Conservation (phyloP, 2,888 invertebrate genomes). For the Amiota communis region DNA sequence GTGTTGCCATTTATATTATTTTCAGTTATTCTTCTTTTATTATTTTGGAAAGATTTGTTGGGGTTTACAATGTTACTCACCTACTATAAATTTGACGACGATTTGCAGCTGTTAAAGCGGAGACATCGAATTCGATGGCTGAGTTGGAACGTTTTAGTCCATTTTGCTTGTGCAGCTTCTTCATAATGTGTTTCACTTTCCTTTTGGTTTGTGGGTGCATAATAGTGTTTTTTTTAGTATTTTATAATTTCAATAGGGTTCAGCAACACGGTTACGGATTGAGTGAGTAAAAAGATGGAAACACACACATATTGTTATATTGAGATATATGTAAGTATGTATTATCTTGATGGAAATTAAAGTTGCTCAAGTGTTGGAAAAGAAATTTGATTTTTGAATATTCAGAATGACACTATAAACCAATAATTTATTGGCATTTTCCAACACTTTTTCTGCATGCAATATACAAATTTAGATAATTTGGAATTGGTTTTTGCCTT, state of each 20-base stretch:
- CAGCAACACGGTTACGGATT: no score
- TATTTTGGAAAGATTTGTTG: neutral
- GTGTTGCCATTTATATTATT: neutral
- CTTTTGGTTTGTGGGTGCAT: constrained; percentile 47
- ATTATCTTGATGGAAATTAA: constrained; percentile 7
- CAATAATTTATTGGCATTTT: neutral
- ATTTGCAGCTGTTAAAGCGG: constrained; percentile 78
- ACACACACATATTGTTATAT: constrained; percentile 29
- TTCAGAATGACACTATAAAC: constrained; percentile 11
- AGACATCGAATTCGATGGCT: constrained; percentile 79
- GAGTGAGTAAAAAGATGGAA: constrained; percentile 5
- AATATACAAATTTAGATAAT: neutral
- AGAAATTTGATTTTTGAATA: constrained; percentile 12
- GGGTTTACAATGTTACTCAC: no score
- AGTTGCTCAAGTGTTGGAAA: constrained; percentile 15
- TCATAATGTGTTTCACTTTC: constrained; percentile 75
- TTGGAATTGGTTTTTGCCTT: neutral
- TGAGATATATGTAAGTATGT: no score
- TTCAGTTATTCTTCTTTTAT: constrained; percentile 24
- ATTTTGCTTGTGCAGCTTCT: constrained; percentile 72
- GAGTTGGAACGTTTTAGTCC: constrained; percentile 80
- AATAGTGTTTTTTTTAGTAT: neutral
- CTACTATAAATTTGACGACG: constrained; percentile 77
- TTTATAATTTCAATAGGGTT: neutral
- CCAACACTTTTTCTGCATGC: constrained; percentile 11